Base-by-base conservation (phyloP, 2,797 vertebrate species). In the Sphenopsis melanotis region DNA sequence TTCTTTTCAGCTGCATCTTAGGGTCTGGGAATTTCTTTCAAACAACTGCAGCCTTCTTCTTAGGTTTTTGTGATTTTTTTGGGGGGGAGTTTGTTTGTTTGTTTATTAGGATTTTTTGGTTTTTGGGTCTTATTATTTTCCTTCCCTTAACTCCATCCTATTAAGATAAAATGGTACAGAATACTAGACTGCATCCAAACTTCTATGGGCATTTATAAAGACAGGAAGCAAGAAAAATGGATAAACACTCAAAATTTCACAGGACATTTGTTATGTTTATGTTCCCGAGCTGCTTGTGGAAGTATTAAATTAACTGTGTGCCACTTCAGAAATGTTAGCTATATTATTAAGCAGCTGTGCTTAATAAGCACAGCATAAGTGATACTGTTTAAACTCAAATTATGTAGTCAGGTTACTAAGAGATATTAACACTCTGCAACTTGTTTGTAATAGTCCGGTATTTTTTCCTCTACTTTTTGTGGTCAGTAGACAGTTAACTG, bases 121-220 rank as follows among this genome's bases (percentile, higher is more conserved):
- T 15, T 52, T 36, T 21, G 19, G n/a, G 34, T 36, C 6, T 37
- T 37, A 37, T 1, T 7, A 10, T 85, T 94, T 27, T 86, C 10
- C 22, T 81, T 94, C 49, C 19, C 22, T 84, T 20, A 69, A 18
- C 10, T 87, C 23, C 24, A 27, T 83, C 23, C 24, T 79, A 18
- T 47, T 75, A 68, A 90, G 50, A 47, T 75, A 59, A 78, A 83
- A 61, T 47, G 11, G 5, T 50, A 37, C 30, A 57, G 41, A 84
- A 65, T 63, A 82, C 19, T 37, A 55, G 50, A 69, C 16, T 72
- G 39, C 30, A 23, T 87, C 42, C 53, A 36, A 72, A 37, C 4
- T 66, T 93, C 30, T 44, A 22, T 47, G 36, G 29, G 61, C 26
- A 72, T 79, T 89, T 95, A 34, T 27, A 79, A 83, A 29, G 30